Base-by-base conservation (phyloP, 2,113 vertebrate species). In the Cyanistes caeruleus region DNA sequence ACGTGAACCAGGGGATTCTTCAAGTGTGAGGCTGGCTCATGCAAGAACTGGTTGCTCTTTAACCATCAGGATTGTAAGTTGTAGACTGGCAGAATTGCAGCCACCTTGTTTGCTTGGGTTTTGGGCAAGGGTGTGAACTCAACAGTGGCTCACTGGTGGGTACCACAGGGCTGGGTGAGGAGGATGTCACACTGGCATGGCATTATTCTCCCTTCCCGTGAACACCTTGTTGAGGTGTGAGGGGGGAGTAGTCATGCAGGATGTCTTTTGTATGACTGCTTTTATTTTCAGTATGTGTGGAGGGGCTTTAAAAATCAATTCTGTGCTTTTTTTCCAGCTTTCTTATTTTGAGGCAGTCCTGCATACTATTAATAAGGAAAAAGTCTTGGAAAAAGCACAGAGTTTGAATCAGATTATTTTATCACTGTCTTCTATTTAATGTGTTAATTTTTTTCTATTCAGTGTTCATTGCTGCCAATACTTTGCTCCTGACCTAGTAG, bases 1-100 rank as follows among this genome's bases (percentile, higher is more conserved):
- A 0, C 46, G 13, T 94, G 19, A 79, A 88, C 9, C 5, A 43
- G 52, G 27, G 87, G 15, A 8, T 6, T 78, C n/a, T 84, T 78
- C 17, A 70, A 33, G 39, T 13, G 5, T 39, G 11, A 22, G 20
- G 13, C 8, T 59, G 39, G 44, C 13, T 93, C 15, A 4, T 41
- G 24, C 27, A 52, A 31, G 53, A 64, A 33, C 11, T 19, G 2
- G 75, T 78, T 48, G 9, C 44, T 72, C 17, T 27, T 55, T 35
- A 55, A 15, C 20, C 14, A 1, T 22, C n/a, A 63, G 25, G 9
- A 60, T 20, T 1, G 0, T 39, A 46, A 79, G 15, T 1, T 65
- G 21, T 19, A 65, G 27, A 10, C 33, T 55, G 62, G 31, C 62
- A 68, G 33, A 82, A 51, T 27, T 67, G 56, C 28, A 78, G 48